Percentiles rank a stretch among this genome's conserved stretches.
Conservation (phyloP, 2,888 invertebrate species). For the Apotomis turbidana region DNA sequence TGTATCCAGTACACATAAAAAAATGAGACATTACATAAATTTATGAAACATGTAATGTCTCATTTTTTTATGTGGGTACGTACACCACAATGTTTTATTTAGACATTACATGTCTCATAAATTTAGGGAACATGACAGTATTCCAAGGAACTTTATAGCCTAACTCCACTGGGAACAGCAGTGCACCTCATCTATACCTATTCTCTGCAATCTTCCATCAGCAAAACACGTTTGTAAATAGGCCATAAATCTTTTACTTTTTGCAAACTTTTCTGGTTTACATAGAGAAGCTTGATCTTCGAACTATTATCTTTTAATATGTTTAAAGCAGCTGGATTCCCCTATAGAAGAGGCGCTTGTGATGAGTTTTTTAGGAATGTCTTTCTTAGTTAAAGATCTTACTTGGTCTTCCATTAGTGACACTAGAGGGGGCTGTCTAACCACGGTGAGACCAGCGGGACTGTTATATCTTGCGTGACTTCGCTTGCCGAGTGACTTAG, state of each 20-base stretch:
- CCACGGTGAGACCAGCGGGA: slow-evolving; percentile 90
- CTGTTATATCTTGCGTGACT: no score
- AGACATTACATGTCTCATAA: no score
- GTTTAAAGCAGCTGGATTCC: slow-evolving; percentile 81
- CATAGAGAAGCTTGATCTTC: slow-evolving; percentile 91
- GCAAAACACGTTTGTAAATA: slow-evolving; percentile 92
- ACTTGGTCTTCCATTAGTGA: slow-evolving; percentile 97
- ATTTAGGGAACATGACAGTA: slow-evolving; percentile 91
- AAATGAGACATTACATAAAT: no score
- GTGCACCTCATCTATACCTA: slow-evolving; percentile 96
- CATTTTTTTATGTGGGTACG: no score
- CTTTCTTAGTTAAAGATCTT: slow-evolving; percentile 85
- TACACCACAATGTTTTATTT: no score
- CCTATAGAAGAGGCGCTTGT: slow-evolving; percentile 86
- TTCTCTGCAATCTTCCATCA: slow-evolving; percentile 87
- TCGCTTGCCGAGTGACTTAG: no score
- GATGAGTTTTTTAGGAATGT: slow-evolving; percentile 87
- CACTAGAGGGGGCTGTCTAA: slow-evolving; percentile 91
- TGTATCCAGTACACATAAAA: no score
- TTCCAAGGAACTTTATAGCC: slow-evolving; percentile 94
- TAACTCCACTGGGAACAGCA: slow-evolving; percentile 98
- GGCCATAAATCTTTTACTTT: slow-evolving; percentile 93
- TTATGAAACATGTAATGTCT: no score
- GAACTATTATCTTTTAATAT: slow-evolving; percentile 85
- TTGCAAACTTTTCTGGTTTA: slow-evolving; percentile 94